A percentile compares a stretch with the other conserved stretches of the same genome.
Evolutionary conservation across 1,140 invertebrate genomes (phyloP).

Genomic region (Drosophila bifasciata): DNA sequence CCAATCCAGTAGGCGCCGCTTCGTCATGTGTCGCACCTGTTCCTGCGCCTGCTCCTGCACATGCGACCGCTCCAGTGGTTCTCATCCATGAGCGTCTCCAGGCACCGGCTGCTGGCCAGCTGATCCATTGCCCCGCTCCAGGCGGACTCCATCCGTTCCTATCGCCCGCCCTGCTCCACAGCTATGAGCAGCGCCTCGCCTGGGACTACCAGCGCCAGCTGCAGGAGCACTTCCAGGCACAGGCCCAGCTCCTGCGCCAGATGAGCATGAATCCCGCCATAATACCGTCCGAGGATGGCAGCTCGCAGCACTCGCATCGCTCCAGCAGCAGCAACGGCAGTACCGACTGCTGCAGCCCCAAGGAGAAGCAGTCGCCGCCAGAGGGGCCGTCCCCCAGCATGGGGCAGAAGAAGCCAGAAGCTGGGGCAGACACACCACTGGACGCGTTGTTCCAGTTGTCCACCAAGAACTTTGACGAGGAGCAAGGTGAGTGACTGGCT

Average conservation of each 20-base stretch:
- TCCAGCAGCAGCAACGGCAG: conserved; percentile 85
- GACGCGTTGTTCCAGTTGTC: conserved; percentile 99
- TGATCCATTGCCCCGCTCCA: conserved; percentile 26
- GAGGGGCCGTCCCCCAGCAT: not conserved
- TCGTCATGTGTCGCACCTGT: not conserved
- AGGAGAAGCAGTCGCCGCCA: conserved; percentile 38
- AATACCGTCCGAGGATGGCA: conserved; percentile 82
- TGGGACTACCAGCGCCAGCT: conserved; percentile 86
- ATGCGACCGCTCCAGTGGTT: not conserved
- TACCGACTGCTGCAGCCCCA: conserved; percentile 88
- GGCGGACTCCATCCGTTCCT: conserved; percentile 70
- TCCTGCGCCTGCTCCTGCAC: not conserved
- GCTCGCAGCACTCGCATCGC: conserved; percentile 85
- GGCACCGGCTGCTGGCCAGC: conserved; percentile 11
- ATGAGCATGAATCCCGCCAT: conserved; percentile 81
- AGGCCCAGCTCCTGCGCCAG: conserved; percentile 76
- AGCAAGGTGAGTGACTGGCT: conserved; percentile 86
- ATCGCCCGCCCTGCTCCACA: conserved; percentile 73
- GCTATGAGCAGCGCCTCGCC: conserved; percentile 85
- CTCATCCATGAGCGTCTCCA: conserved; percentile 36
- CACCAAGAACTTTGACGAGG: conserved; percentile 96
- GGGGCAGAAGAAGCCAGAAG: conserved; percentile 17
- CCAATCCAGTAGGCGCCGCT: not conserved
- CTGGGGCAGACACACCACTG: conserved; percentile 90
- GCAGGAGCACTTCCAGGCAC: conserved; percentile 84